phyloP scores from a whole-genome alignment of 2,113 vertebrate species.

The Telmatochromis brachygnathus region DNA sequence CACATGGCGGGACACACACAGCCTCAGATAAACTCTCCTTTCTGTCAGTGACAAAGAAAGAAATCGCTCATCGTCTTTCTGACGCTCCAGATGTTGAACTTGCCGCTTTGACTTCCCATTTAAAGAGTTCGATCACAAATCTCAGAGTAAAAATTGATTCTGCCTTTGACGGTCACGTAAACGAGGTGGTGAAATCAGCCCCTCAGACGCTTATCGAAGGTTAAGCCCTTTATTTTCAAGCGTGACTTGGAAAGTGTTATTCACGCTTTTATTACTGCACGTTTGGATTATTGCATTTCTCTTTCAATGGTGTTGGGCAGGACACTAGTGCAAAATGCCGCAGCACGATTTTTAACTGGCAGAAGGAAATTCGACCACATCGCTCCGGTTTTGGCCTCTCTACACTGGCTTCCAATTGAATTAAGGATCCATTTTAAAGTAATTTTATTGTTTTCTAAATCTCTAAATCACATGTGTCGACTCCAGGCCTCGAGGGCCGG shows the following conservation, averaged over 20 bases:
- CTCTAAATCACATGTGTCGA: background rate
- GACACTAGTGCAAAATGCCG: background rate
- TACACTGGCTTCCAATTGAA: background rate
- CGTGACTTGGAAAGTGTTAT: background rate
- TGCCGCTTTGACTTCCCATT: rapidly evolving
- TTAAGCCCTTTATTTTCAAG: background rate
- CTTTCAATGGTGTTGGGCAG: background rate
- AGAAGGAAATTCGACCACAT: background rate
- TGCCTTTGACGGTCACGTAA: background rate
- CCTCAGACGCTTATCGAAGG: background rate
- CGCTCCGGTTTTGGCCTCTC: background rate
- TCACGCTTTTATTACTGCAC: background rate
- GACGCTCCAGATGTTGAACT: background rate
- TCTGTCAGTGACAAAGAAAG: background rate
- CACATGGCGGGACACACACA: rapidly evolving
- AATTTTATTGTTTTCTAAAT: rapidly evolving
- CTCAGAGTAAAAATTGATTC: background rate
- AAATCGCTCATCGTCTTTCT: rapidly evolving
- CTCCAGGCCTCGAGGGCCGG: too few species aligned
- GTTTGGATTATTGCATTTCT: background rate
- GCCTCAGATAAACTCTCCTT: background rate
- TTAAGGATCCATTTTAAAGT: background rate
- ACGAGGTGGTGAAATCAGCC: background rate
- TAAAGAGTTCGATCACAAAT: background rate
- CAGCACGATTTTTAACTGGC: background rate